Base-by-base conservation (phyloP, 2,113 vertebrate genomes). In the Noctilio leporinus region DNA sequence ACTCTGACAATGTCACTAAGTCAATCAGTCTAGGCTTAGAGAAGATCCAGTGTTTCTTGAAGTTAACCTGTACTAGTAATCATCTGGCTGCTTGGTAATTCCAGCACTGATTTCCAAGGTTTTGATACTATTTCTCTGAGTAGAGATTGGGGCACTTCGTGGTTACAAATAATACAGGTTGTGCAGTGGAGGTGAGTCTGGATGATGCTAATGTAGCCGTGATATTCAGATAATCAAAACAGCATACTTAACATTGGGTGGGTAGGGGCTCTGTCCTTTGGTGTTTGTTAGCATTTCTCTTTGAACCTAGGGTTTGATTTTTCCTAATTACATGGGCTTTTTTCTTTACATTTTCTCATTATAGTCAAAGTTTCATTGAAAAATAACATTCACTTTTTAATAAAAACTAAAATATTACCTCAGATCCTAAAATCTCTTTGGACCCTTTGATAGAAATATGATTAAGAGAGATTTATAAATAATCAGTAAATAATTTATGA, bases 281-380 rank as follows among this genome's bases (percentile, higher is more conserved):
- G 0, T 15, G 43, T 49, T 51, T 85, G 30, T 91, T 92, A 53
- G 53, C 28, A 76, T 14, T 0, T 59, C 10, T 86, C 14, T 81
- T 77, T 45, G 64, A 96, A 76, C 9, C 15, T n/a, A 78, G 19
- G 38, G 1, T 45, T 64, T 49, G 1, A 69, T 80, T 62, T 10
- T 8, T 20, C 7, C 7, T 65, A 78, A 69, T 53, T 76, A 24
- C 64, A 24, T 67, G 16, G 2, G 0, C 6, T 88, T 69, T 88
- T 69, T 77, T 67, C 14, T 93, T 80, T 77, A 9, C 20, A 19
- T 72, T 90, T 73, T 77, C 62, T 64, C 53, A 77, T 11, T 86
- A 40, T 76, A 40, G 24, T 57, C 62, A 73, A 78, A 14, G 12
- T 77, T 67, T 87, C 26, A 72, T 35, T 77, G 40, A 5, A 14